Evolutionary conservation across 2,888 invertebrate species (phyloP).

Genomic region (Flexamia atlantica): DNA sequence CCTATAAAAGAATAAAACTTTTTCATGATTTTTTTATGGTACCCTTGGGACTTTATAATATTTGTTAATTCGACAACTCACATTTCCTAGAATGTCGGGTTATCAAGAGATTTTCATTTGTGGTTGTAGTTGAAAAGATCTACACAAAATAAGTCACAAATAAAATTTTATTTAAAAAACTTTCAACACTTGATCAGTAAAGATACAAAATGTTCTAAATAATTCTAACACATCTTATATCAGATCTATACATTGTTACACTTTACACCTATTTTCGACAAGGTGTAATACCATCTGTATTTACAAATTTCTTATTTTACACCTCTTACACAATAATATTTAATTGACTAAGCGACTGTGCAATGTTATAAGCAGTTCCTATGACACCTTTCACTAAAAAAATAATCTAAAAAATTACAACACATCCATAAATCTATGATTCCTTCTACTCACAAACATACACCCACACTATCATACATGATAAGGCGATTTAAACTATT

Average conservation of each 20-base stretch:
- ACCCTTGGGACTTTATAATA: no score
- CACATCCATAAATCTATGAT: conserved; percentile 48
- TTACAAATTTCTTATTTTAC: conserved; percentile 31
- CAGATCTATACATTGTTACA: conserved; percentile 49
- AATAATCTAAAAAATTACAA: conserved; percentile 59
- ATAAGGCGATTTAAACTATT: conserved; percentile 57
- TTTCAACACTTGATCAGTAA: conserved; percentile 44
- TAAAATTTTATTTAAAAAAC: conserved; percentile 46
- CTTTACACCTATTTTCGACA: neutral
- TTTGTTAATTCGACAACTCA: no score
- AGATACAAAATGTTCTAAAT: conserved; percentile 53
- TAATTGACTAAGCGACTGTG: conserved; percentile 53
- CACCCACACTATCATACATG: conserved; percentile 50
- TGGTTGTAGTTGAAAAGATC: no score
- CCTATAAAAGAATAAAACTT: no score
- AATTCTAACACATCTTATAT: conserved; percentile 33
- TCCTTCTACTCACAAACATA: conserved; percentile 11
- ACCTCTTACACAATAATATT: conserved; percentile 40
- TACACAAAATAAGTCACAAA: conserved; percentile 24
- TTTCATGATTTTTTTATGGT: no score
- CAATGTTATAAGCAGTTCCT: conserved; percentile 58
- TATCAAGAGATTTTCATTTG: no score
- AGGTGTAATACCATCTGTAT: neutral
- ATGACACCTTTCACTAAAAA: conserved; percentile 54
- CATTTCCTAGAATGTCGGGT: no score